Conservation (phyloP, 1,140 invertebrate species). For the Drosophila bifasciata region DNA sequence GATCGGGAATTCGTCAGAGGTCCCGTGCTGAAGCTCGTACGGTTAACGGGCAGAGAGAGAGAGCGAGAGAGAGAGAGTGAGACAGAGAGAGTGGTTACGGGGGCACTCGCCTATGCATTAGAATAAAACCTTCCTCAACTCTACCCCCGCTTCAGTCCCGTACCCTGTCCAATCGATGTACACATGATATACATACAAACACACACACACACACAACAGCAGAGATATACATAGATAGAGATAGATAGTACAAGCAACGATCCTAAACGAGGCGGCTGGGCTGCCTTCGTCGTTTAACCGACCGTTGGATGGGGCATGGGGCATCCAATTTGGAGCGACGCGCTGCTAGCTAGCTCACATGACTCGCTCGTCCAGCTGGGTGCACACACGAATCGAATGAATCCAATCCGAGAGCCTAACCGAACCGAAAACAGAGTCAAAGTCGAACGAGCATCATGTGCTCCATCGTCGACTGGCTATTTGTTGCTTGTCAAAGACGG, state of each 20-base stretch:
- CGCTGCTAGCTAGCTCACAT: constrained; percentile 55
- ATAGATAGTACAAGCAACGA: constrained; percentile 47
- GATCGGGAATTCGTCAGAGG: constrained; percentile 36
- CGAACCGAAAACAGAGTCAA: constrained; percentile 6
- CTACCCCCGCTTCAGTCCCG: background rate
- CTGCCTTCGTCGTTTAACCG: constrained; percentile 2
- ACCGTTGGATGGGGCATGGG: constrained; percentile 27
- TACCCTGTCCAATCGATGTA: constrained; percentile 41
- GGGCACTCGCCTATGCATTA: constrained; percentile 56
- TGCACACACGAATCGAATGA: constrained; percentile 15
- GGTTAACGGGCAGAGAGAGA: background rate
- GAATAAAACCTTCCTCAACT: constrained; percentile 36
- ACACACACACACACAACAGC: too few species aligned
- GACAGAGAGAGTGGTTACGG: constrained; percentile 27
- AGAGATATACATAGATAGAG: constrained; percentile 21
- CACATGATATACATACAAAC: constrained; percentile 18
- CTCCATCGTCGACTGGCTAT: constrained; percentile 29
- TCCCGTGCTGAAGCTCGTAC: constrained; percentile 35
- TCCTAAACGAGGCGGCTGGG: constrained; percentile 37
- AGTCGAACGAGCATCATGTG: constrained; percentile 70
- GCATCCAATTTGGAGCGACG: constrained; percentile 61
- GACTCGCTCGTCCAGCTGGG: constrained; percentile 58
- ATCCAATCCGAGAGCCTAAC: constrained; percentile 8
- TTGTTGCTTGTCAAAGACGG: constrained; percentile 68
- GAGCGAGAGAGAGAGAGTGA: constrained; percentile 38